Percentiles rank a stretch among this genome's conserved stretches.
phyloP scores from a whole-genome alignment of 1,140 invertebrate genomes.

The Dendroctonus valens region DNA sequence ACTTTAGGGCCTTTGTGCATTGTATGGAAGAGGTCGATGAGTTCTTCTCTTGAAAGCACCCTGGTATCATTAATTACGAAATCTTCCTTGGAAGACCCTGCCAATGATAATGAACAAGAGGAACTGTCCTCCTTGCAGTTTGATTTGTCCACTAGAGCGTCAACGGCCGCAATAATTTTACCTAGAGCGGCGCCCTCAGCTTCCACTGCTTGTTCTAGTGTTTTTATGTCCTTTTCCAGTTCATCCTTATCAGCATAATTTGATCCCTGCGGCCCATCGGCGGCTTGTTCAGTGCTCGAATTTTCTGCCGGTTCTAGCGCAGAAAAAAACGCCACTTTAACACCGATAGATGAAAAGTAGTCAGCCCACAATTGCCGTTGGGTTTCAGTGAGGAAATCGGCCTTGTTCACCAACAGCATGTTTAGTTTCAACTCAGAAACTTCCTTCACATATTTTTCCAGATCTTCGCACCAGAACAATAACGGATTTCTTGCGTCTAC shows the following conservation, averaged over 20 bases:
- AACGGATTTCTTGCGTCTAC: constrained; percentile 96
- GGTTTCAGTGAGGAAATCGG: constrained; percentile 83
- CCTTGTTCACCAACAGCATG: constrained; percentile 92
- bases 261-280: constrained; percentile 40
- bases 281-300: constrained; percentile 28
- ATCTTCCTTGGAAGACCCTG: too few relatives aligned
- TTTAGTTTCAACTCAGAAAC: constrained; percentile 74
- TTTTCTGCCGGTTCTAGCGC: constrained; percentile 57
- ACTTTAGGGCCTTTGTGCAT: constrained; percentile 59
- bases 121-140: neutral
- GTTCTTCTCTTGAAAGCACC: constrained; percentile 58
- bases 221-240: constrained; percentile 38
- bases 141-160: too few relatives aligned
- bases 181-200: constrained; percentile 2
- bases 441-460: constrained; percentile 93
- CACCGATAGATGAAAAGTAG: constrained; percentile 73
- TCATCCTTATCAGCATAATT: constrained; percentile 34
- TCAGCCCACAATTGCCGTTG: constrained; percentile 85
- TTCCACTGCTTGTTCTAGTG: constrained; percentile 50
- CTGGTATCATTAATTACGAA: constrained; percentile 47
- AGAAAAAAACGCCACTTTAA: constrained; percentile 82
- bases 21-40: constrained; percentile 67
- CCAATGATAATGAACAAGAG: too few relatives aligned
- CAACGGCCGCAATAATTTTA: too few relatives aligned
- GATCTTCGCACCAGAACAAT: constrained; percentile 89